Evolutionary conservation across 2,797 vertebrate genomes (phyloP).

Genomic region (Trachops cirrhosus): DNA sequence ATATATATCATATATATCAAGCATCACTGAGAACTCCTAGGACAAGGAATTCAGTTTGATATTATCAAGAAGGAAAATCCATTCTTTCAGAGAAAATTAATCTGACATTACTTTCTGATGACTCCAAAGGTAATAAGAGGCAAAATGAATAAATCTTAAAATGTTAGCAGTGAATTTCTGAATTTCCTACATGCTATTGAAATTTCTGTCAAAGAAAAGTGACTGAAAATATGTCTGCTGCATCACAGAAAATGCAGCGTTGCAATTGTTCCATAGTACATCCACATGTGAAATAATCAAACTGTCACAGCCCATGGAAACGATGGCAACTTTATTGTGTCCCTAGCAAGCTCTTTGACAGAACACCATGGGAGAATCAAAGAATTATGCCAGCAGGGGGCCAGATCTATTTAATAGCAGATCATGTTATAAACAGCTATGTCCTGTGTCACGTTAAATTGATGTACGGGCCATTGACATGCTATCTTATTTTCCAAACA

Average conservation of each 20-base stretch:
- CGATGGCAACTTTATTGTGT: constrained; percentile 9
- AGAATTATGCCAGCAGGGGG: not conserved
- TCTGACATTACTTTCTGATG: not conserved
- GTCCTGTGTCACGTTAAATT: not conserved
- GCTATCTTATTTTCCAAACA: not conserved
- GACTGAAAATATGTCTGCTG: not conserved
- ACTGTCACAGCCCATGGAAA: not conserved
- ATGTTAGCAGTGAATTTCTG: not conserved
- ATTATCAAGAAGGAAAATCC: not conserved
- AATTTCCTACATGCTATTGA: constrained; percentile 14
- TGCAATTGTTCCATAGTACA: not conserved
- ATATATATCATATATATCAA: not conserved
- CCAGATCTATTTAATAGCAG: not conserved
- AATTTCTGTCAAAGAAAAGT: constrained; percentile 6
- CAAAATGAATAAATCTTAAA: not conserved
- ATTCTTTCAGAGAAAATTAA: not conserved
- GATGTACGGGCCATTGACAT: not conserved
- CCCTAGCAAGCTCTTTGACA: constrained; percentile 30
- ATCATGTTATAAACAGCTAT: not conserved
- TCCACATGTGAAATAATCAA: constrained; percentile 36
- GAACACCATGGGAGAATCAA: not conserved
- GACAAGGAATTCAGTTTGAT: not conserved
- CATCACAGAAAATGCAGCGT: not conserved
- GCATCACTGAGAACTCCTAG: not conserved
- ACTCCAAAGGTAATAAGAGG: not conserved